These are phyloP conservation scores for Ceriagrion tenellum DNA, from an alignment of 2,888 invertebrate genomes.

Conservation along the genomic window DNA sequence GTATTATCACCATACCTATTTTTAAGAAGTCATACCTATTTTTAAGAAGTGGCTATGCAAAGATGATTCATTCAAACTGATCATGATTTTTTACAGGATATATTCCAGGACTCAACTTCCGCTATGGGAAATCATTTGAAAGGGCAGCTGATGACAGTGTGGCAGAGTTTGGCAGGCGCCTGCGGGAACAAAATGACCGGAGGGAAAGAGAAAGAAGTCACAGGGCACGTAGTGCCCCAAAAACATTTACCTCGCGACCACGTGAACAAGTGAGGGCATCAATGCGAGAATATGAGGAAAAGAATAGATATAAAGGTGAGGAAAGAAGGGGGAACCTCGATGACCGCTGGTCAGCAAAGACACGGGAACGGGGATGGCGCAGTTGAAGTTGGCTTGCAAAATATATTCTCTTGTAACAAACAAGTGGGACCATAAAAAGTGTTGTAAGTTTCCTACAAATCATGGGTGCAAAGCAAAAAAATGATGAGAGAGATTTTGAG, in stretches of 20 bases:
- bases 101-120: conserved; percentile 85
- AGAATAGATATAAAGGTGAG: conserved; percentile 80
- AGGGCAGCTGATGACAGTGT: conserved; percentile 82
- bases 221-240: conserved; percentile 81
- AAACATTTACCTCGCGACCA: conserved; percentile 81
- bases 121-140: conserved; percentile 82
- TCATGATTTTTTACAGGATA: conserved; percentile 78
- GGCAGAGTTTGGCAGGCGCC: conserved; percentile 79
- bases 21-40: too few relatives aligned
- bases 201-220: conserved; percentile 77
- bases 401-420: background rate
- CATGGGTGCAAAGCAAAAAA: background rate
- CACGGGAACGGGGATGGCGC: conserved; percentile 19
- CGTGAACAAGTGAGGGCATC: conserved; percentile 81
- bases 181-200: conserved; percentile 73
- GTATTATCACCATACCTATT: too few relatives aligned
- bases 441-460: background rate
- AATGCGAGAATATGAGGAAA: conserved; percentile 80
- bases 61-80: background rate
- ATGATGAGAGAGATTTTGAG: background rate
- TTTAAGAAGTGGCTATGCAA: too few relatives aligned
- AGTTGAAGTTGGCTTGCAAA: conserved; percentile 20
- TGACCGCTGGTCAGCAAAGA: conserved; percentile 48
- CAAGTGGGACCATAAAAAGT: conserved; percentile 38
- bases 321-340: background rate